Percentiles rank a stretch among this genome's conserved stretches.
These are phyloP conservation scores for Halcyon chelicuti DNA, from an alignment of 2,797 vertebrate species.

Conservation along the genomic window DNA sequence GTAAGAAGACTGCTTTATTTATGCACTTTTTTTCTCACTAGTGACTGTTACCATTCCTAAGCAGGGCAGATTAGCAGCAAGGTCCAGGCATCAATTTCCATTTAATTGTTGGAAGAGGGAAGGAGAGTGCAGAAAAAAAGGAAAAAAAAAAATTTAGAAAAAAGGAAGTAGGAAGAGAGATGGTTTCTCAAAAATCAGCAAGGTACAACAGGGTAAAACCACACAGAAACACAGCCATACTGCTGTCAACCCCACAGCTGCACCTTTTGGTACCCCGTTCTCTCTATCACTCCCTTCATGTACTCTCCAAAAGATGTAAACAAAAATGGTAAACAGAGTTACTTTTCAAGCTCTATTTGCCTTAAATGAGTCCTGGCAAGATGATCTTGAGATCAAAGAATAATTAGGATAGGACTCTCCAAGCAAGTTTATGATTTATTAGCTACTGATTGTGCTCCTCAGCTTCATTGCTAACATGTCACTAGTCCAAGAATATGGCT, in stretches of 20 bases:
- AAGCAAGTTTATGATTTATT: neutral
- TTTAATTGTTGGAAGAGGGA: neutral
- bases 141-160: neutral
- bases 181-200: neutral
- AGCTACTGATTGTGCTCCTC: neutral
- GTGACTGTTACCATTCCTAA: neutral
- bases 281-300: fast-evolving
- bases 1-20: neutral
- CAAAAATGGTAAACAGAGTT: neutral
- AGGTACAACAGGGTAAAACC: neutral
- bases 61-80: neutral
- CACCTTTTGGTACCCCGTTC: neutral
- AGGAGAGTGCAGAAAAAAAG: neutral
- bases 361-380: neutral
- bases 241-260: neutral
- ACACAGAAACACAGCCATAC: neutral
- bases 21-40: neutral
- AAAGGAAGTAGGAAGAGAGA: neutral
- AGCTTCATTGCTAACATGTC: neutral
- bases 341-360: neutral
- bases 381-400: neutral
- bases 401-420: neutral
- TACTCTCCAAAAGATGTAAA: neutral
- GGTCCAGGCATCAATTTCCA: neutral
- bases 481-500: neutral